A percentile compares a stretch with the other conserved stretches of the same genome.
Evolutionary conservation across 2,888 invertebrate species (phyloP).

Genomic region (Eupelmus urozonus): DNA sequence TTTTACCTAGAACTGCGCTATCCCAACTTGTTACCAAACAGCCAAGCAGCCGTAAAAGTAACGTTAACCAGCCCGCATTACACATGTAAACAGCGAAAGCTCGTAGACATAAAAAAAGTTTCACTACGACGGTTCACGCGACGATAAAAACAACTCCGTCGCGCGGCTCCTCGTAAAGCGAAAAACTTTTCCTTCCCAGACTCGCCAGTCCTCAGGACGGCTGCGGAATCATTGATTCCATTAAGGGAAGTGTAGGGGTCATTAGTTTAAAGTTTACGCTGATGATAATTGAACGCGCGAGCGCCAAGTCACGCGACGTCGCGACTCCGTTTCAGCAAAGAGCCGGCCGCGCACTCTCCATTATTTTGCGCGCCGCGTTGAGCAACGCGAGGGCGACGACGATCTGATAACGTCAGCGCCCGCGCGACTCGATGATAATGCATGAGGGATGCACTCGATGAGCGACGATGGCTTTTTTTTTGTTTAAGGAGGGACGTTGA

Average conservation of each 20-base stretch:
- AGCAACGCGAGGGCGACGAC: background rate
- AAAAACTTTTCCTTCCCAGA: conserved; percentile 39
- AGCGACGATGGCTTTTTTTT: too few relatives aligned
- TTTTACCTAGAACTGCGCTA: too few relatives aligned
- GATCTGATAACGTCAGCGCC: conserved; percentile 35
- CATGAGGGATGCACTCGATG: background rate
- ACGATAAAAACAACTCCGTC: conserved; percentile 35
- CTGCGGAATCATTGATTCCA: conserved; percentile 49
- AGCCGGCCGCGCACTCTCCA: conserved; percentile 29
- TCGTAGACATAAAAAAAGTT: conserved; percentile 36
- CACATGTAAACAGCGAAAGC: conserved; percentile 30
- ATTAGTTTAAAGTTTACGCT: conserved; percentile 54
- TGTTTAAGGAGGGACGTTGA: too few relatives aligned
- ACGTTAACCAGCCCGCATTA: background rate
- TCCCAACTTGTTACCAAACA: too few relatives aligned
- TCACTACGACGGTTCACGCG: background rate
- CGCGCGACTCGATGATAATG: background rate
- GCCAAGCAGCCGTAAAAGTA: too few relatives aligned
- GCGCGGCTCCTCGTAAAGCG: conserved; percentile 27
- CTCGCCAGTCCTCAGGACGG: conserved; percentile 6
- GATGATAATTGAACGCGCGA: conserved; percentile 54
- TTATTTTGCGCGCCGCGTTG: conserved; percentile 23
- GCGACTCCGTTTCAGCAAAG: conserved; percentile 28
- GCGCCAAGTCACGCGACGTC: conserved; percentile 44
- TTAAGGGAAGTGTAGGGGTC: conserved; percentile 49